A percentile compares a stretch with the other conserved stretches of the same genome.
Evolutionary conservation across 2,888 invertebrate species (phyloP).

Genomic region (Linnaemya vulpina): DNA sequence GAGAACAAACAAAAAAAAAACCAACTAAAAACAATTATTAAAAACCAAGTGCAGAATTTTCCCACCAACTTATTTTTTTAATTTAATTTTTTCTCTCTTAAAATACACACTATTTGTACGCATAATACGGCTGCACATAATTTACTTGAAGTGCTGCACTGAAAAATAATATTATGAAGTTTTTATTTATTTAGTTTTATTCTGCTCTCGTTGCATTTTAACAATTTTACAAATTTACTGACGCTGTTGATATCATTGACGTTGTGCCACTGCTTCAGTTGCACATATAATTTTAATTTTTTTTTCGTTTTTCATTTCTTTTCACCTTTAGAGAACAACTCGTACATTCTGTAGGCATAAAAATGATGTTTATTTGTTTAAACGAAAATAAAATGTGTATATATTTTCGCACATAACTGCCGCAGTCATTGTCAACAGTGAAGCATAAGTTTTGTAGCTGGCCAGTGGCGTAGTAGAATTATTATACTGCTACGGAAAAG

Average conservation of each 20-base stretch:
- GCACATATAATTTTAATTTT: background rate
- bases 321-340: slow-evolving; percentile 40
- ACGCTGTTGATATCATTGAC: background rate
- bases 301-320: background rate
- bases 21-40: background rate
- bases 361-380: slow-evolving; percentile 63
- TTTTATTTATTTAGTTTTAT: background rate
- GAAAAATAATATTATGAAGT: slow-evolving; percentile 9
- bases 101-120: slow-evolving; percentile 14
- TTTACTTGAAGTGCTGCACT: slow-evolving; percentile 19
- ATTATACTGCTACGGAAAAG: too few relatives aligned
- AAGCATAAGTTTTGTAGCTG: background rate
- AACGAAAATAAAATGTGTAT: slow-evolving; percentile 55
- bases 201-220: slow-evolving; percentile 14
- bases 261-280: slow-evolving; percentile 9
- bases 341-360: slow-evolving; percentile 63
- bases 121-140: background rate
- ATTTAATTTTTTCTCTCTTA: slow-evolving; percentile 1
- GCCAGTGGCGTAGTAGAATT: slow-evolving; percentile 18
- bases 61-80: background rate
- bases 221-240: slow-evolving; percentile 22
- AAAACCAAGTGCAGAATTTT: background rate
- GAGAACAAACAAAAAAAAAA: too few relatives aligned
- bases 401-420: slow-evolving; percentile 53
- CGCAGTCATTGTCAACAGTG: slow-evolving; percentile 59